Evolutionary conservation across 2,888 invertebrate genomes (phyloP).

Genomic region (Cephus spinipes): DNA sequence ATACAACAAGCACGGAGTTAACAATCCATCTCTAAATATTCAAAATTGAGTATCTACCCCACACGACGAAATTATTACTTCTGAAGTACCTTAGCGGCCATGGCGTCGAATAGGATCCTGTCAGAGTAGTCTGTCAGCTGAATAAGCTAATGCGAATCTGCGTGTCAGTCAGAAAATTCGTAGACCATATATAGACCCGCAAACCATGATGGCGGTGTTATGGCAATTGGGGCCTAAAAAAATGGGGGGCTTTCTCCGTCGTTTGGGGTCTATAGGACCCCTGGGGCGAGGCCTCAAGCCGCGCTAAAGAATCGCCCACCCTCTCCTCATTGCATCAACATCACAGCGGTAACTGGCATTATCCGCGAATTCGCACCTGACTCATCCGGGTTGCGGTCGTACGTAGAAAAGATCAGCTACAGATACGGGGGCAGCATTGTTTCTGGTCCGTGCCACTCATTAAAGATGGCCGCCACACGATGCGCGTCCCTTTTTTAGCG

Average conservation of each 20-base stretch:
- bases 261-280: background rate
- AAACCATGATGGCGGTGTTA: background rate
- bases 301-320: background rate
- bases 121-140: background rate
- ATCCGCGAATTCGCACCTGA: slow-evolving; percentile 1
- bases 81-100: background rate
- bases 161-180: slow-evolving; percentile 4
- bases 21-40: background rate
- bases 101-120: background rate
- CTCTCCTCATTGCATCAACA: background rate
- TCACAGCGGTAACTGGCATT: background rate
- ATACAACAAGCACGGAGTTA: background rate
- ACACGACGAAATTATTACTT: background rate
- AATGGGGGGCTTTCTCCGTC: slow-evolving; percentile 4
- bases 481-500: background rate
- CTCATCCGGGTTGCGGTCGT: slow-evolving; percentile 2
- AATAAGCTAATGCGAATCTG: slow-evolving; percentile 1
- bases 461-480: background rate
- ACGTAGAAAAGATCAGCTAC: background rate
- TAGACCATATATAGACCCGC: slow-evolving; percentile 5
- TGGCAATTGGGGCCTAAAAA: background rate
- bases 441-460: background rate
- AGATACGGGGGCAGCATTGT: background rate
- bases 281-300: background rate
- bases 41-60: background rate